These are phyloP conservation scores for Eupelmus urozonus DNA, from an alignment of 2,888 invertebrate species.

Conservation along the genomic window DNA sequence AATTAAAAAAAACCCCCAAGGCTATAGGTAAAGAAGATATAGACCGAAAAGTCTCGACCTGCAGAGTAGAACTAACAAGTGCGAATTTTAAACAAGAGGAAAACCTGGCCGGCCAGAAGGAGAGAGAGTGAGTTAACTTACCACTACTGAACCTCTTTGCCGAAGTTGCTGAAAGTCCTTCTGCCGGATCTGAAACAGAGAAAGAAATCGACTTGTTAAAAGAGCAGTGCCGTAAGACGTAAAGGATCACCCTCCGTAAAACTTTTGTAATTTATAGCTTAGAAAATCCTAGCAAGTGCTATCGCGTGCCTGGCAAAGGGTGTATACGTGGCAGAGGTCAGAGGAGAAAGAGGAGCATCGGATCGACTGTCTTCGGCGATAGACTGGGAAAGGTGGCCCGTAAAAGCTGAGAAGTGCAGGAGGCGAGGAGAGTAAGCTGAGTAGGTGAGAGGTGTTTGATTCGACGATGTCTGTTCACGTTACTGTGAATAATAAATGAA, in stretches of 20 bases:
- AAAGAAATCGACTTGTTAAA: slow-evolving; percentile 62
- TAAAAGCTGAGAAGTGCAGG: slow-evolving; percentile 1
- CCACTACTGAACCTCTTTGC: slow-evolving; percentile 60
- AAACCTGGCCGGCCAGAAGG: too few relatives aligned
- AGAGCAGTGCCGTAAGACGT: slow-evolving; percentile 59
- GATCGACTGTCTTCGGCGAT: slow-evolving; percentile 23
- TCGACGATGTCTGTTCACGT: not conserved
- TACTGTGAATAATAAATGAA: not conserved
- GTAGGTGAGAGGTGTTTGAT: too few relatives aligned
- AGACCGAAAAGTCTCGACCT: slow-evolving; percentile 25
- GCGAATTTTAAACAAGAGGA: slow-evolving; percentile 51
- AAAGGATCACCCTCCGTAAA: slow-evolving; percentile 62
- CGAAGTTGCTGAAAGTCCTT: slow-evolving; percentile 61
- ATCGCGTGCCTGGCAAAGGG: slow-evolving; percentile 64
- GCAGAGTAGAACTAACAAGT: slow-evolving; percentile 49
- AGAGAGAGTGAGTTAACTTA: slow-evolving; percentile 66
- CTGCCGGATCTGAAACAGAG: slow-evolving; percentile 69
- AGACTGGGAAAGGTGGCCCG: not conserved
- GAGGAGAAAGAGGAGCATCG: slow-evolving; percentile 44
- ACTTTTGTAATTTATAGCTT: slow-evolving; percentile 72
- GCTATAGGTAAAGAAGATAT: too few relatives aligned
- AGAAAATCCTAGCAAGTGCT: slow-evolving; percentile 67
- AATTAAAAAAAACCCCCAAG: slow-evolving; percentile 38
- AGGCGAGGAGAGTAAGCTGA: too few relatives aligned
- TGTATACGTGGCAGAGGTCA: slow-evolving; percentile 20